Evolutionary conservation across 2,888 invertebrate genomes (phyloP).

Genomic region (Apomyelois bistriatella): DNA sequence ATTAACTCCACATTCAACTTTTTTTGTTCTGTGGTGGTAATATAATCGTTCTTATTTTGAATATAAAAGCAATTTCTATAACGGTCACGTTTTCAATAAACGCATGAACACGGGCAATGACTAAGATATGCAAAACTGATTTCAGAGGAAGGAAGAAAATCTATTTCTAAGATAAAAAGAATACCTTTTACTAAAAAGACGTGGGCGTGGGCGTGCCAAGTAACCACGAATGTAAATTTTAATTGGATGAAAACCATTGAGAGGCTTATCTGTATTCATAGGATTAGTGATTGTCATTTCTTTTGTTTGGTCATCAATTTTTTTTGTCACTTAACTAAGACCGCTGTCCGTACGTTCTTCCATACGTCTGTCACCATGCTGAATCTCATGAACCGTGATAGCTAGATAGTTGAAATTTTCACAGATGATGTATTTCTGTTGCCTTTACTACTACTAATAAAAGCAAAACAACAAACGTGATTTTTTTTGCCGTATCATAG

Average conservation of each 20-base stretch:
- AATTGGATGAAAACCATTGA: background rate
- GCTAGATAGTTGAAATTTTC: too few relatives aligned
- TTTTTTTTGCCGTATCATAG: too few relatives aligned
- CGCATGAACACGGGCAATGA: slow-evolving; percentile 1
- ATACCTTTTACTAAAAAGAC: background rate
- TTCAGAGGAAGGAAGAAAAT: background rate
- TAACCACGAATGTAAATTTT: background rate
- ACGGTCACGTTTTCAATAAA: slow-evolving; percentile 9
- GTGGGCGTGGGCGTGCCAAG: background rate
- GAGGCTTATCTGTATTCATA: slow-evolving; percentile 5
- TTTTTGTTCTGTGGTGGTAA: background rate
- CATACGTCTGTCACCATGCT: too few relatives aligned
- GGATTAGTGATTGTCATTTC: background rate
- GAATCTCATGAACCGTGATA: too few relatives aligned
- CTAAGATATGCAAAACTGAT: slow-evolving; percentile 8
- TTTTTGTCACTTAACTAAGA: too few relatives aligned
- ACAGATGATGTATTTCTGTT: too few relatives aligned
- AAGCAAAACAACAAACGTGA: too few relatives aligned
- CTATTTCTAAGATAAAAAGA: slow-evolving; percentile 1
- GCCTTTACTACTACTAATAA: too few relatives aligned
- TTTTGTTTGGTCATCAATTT: too few relatives aligned
- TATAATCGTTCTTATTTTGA: background rate
- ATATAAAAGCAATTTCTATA: slow-evolving; percentile 1
- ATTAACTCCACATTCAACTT: too few relatives aligned
- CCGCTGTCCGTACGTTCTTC: too few relatives aligned